A percentile compares a stretch with the other conserved stretches of the same genome.
phyloP scores from a whole-genome alignment of 1,140 invertebrate species.

The Platyura marginata region DNA sequence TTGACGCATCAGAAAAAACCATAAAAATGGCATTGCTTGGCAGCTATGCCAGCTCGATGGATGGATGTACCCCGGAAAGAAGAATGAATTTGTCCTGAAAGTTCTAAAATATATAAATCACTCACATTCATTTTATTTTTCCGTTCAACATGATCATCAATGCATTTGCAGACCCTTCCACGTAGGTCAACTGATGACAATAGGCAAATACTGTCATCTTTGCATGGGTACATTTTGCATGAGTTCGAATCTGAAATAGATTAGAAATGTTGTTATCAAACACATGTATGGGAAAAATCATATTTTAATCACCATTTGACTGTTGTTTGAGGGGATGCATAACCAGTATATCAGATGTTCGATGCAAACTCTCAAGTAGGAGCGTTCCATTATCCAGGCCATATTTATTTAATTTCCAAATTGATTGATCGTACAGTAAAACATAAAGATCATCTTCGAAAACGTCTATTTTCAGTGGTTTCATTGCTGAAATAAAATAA shows the following conservation, averaged over 20 bases:
- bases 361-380: conserved; percentile 31
- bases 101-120: no score
- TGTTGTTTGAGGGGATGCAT: conserved; percentile 45
- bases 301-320: conserved; percentile 22
- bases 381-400: conserved; percentile 32
- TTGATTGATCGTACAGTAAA: conserved; percentile 39
- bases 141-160: conserved; percentile 32
- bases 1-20: no score
- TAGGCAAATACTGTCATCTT: conserved; percentile 32
- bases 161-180: conserved; percentile 40
- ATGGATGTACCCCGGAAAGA: no score
- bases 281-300: neutral
- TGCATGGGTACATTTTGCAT: conserved; percentile 30
- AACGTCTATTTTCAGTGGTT: conserved; percentile 49
- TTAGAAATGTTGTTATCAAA: neutral
- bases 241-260: conserved; percentile 22
- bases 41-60: no score
- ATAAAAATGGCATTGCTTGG: no score
- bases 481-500: conserved; percentile 19
- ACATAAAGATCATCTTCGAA: conserved; percentile 56
- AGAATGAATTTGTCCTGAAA: no score
- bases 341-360: conserved; percentile 43
- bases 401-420: conserved; percentile 54
- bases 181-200: conserved; percentile 22
- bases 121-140: neutral